A percentile compares a stretch with the other conserved stretches of the same genome.
These are phyloP conservation scores for Microhierax caerulescens DNA, from an alignment of 2,797 vertebrate genomes.

Conservation along the genomic window DNA sequence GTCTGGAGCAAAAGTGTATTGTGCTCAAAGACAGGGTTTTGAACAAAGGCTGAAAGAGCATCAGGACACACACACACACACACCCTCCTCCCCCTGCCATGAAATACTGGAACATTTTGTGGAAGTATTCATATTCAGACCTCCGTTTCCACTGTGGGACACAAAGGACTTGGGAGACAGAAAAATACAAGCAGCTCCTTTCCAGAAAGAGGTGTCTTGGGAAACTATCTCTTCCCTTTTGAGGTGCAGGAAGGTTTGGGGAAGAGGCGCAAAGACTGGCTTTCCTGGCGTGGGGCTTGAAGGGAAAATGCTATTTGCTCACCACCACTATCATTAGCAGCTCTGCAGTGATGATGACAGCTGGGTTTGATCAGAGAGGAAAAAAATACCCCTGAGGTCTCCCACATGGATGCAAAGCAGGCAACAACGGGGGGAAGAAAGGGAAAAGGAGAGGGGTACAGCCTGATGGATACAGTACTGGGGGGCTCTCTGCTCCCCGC, in stretches of 20 bases:
- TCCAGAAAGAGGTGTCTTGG: background rate
- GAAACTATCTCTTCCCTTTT: background rate
- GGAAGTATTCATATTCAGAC: background rate
- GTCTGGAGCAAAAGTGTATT: background rate
- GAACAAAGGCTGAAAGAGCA: background rate
- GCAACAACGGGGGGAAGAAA: background rate
- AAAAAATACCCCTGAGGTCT: conserved; percentile 21
- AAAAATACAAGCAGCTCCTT: background rate
- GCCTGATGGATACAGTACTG: conserved; percentile 31
- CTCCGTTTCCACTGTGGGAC: background rate
- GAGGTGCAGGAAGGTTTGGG: background rate
- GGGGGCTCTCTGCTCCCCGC: background rate
- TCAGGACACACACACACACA: rapidly evolving
- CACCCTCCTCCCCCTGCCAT: too few species aligned
- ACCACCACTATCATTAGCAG: background rate
- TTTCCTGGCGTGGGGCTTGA: background rate
- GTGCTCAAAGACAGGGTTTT: background rate
- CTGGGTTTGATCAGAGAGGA: conserved; percentile 42
- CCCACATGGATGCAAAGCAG: conserved; percentile 45
- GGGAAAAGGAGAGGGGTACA: background rate
- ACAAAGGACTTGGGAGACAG: background rate
- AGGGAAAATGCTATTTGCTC: background rate
- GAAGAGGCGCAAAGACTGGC: background rate
- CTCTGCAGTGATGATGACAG: background rate
- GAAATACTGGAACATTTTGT: background rate